These are phyloP conservation scores for Phalanger gymnotis DNA, from an alignment of 2,797 vertebrate species.

Conservation along the genomic window DNA sequence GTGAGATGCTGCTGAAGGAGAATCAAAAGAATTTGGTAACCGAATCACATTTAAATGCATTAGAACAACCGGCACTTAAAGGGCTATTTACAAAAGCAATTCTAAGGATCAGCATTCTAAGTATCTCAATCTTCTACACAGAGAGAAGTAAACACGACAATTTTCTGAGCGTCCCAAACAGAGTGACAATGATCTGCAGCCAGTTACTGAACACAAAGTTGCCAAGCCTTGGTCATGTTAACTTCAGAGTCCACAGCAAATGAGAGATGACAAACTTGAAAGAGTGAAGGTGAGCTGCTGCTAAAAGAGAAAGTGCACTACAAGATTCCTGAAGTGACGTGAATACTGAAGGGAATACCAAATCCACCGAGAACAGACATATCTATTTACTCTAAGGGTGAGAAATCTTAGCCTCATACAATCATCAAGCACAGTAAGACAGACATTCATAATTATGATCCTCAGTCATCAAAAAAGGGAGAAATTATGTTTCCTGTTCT, in stretches of 20 bases:
- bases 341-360: background rate
- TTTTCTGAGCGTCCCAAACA: background rate
- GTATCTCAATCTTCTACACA: background rate
- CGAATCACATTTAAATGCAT: background rate
- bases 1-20: background rate
- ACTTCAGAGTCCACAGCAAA: background rate
- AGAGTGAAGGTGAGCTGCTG: background rate
- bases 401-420: background rate
- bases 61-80: background rate
- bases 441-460: background rate
- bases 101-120: background rate
- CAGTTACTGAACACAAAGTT: background rate
- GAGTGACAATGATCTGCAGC: background rate
- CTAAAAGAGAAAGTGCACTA: background rate
- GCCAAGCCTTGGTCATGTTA: background rate
- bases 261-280: background rate
- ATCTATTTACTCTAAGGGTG: background rate
- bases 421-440: background rate
- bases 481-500: constrained; percentile 13
- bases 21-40: background rate
- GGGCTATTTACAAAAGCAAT: background rate
- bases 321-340: background rate
- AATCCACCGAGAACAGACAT: background rate
- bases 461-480: constrained; percentile 9
- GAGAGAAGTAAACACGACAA: background rate